These are phyloP conservation scores for Castor canadensis DNA, from an alignment of 2,113 vertebrate genomes.

Conservation along the genomic window DNA sequence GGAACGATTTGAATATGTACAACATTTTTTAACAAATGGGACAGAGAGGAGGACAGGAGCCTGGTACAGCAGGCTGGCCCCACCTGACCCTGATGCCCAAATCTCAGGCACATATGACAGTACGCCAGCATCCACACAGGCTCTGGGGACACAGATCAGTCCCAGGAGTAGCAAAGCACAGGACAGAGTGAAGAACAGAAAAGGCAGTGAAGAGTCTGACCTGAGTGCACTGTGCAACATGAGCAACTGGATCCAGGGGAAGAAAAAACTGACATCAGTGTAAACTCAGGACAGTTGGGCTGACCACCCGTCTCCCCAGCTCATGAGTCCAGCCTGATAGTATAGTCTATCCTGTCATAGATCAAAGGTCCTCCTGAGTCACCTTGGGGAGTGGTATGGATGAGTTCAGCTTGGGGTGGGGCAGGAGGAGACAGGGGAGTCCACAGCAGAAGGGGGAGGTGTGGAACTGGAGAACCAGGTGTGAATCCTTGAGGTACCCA, in stretches of 20 bases:
- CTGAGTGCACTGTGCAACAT: not conserved
- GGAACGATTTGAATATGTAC: not conserved
- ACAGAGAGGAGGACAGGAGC: not conserved
- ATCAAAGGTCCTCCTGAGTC: constrained; percentile 80
- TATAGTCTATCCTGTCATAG: constrained; percentile 68
- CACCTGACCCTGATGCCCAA: no score
- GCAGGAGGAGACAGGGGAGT: not conserved
- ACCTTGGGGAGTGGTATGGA: constrained; percentile 61
- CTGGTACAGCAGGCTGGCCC: no score
- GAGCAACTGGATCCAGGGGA: constrained; percentile 83
- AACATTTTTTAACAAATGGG: not conserved
- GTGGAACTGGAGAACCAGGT: not conserved
- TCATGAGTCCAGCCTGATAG: constrained; percentile 78
- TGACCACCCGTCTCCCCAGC: constrained; percentile 71
- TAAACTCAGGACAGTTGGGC: constrained; percentile 62
- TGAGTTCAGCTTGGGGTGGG: not conserved
- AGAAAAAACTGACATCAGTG: constrained; percentile 79
- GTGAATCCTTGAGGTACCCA: not conserved
- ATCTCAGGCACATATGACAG: accelerated
- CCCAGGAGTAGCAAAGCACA: not conserved
- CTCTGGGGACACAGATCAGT: not conserved
- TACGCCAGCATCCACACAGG: not conserved
- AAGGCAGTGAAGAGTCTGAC: accelerated
- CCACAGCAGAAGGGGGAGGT: no score
- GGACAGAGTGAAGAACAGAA: not conserved